Evolutionary conservation across 2,888 invertebrate species (phyloP).

Genomic region (Brachyopa scutellaris): DNA sequence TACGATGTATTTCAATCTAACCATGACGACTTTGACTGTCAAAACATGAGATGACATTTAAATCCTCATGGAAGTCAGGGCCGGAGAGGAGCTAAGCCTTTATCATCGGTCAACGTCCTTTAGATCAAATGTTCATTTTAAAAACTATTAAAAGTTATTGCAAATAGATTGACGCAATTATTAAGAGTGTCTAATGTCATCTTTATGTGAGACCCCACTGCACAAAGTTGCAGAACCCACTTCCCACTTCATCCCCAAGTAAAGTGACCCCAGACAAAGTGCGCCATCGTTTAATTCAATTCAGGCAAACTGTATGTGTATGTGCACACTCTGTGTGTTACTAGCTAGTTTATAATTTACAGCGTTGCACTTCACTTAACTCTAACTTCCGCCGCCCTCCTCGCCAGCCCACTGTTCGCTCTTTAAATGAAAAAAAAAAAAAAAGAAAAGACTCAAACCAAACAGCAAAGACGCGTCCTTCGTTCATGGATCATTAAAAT

Average conservation of each 20-base stretch:
- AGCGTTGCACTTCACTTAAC: slow-evolving; percentile 71
- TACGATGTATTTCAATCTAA: too few species aligned
- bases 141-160: too few species aligned
- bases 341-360: slow-evolving; percentile 67
- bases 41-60: too few species aligned
- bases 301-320: slow-evolving; percentile 1
- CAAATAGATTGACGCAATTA: too few species aligned
- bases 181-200: too few species aligned
- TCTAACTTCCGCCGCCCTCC: slow-evolving; percentile 29
- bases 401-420: neutral
- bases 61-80: too few species aligned
- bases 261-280: slow-evolving; percentile 6
- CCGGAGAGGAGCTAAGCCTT: too few species aligned
- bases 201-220: slow-evolving; percentile 40
- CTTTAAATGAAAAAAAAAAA: neutral
- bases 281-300: slow-evolving; percentile 57
- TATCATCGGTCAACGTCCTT: too few species aligned
- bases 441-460: slow-evolving; percentile 51
- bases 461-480: slow-evolving; percentile 69
- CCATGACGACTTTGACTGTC: too few species aligned
- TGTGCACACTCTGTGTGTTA: slow-evolving; percentile 8
- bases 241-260: too few species aligned
- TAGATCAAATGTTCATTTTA: too few species aligned
- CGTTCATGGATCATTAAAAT: slow-evolving; percentile 73
- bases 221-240: too few species aligned